Conservation (phyloP, 2,113 vertebrate species). For the Notothenia rossii region DNA sequence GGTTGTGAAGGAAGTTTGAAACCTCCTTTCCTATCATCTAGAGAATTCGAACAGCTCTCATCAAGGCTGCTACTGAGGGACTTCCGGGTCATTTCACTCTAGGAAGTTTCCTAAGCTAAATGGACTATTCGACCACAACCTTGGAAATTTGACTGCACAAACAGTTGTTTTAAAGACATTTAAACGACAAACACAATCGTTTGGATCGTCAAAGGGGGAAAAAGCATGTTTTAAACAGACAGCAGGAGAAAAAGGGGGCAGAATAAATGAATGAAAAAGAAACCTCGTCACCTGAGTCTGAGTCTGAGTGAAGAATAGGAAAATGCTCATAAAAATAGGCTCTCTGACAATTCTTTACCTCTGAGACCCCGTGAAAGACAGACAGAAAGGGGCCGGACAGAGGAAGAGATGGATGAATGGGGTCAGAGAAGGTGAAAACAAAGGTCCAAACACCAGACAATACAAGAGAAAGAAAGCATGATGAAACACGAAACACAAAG, state of each 20-base stretch:
- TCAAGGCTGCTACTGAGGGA: too few species aligned
- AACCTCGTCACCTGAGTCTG: conserved; percentile 91
- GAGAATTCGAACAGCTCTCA: too few species aligned
- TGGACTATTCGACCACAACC: too few species aligned
- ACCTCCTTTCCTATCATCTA: too few species aligned
- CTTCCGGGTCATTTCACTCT: too few species aligned
- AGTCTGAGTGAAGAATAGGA: conserved; percentile 86
- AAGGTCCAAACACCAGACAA: conserved; percentile 70
- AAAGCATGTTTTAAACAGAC: conserved; percentile 24
- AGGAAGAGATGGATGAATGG: conserved; percentile 51
- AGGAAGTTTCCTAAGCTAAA: too few species aligned
- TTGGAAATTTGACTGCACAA: conserved; percentile 32
- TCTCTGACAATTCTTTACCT: conserved; percentile 94
- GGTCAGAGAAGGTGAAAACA: conserved; percentile 62
- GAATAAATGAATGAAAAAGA: conserved; percentile 48
- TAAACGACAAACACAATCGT: background rate
- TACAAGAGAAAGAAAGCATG: conserved; percentile 63
- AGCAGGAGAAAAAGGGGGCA: conserved; percentile 16
- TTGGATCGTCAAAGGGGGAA: conserved; percentile 12
- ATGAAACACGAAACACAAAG: conserved; percentile 49
- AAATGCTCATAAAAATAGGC: conserved; percentile 93
- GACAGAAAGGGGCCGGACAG: conserved; percentile 59
- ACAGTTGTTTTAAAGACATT: conserved; percentile 28
- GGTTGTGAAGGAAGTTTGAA: too few species aligned
- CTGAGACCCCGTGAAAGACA: conserved; percentile 81